Conservation (phyloP, 2,888 invertebrate genomes). For the Helleia helle region DNA sequence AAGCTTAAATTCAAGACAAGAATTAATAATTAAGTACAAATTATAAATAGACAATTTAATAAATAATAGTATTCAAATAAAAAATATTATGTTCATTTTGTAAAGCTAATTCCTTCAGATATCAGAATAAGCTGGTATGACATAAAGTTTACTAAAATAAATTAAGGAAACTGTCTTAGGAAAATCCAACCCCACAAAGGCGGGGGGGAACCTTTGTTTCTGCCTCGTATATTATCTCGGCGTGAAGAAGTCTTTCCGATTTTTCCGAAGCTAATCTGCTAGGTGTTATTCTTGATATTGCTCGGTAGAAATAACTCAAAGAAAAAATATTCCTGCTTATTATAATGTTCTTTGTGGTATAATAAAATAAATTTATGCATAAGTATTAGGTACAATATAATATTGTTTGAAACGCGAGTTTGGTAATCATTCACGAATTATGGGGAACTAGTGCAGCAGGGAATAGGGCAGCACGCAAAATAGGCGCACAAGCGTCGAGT, state of each 20-base stretch:
- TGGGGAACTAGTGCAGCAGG: too few relatives aligned
- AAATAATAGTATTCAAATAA: too few relatives aligned
- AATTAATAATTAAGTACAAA: too few relatives aligned
- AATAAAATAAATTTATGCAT: too few relatives aligned
- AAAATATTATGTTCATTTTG: neutral
- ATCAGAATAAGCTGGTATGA: slow-evolving; percentile 6
- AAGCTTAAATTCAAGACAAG: too few relatives aligned
- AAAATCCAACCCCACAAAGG: slow-evolving; percentile 8
- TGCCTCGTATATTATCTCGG: slow-evolving; percentile 5
- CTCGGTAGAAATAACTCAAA: neutral
- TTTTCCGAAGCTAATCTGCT: slow-evolving; percentile 9
- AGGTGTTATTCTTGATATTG: slow-evolving; percentile 5
- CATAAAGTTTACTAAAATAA: slow-evolving; percentile 8
- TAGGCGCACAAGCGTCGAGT: too few relatives aligned
- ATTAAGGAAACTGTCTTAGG: slow-evolving; percentile 7
- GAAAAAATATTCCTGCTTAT: neutral
- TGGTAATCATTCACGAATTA: too few relatives aligned
- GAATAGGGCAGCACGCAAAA: too few relatives aligned
- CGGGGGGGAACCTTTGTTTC: slow-evolving; percentile 6
- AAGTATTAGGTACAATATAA: too few relatives aligned
- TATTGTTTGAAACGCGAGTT: too few relatives aligned
- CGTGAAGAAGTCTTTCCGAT: slow-evolving; percentile 2
- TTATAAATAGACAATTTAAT: too few relatives aligned
- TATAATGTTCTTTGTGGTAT: neutral
- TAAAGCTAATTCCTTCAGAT: neutral